Evolutionary conservation across 2,113 vertebrate species (phyloP).

Genomic region (rat (Rattus norvegicus)): GRCr8 NC_086020.1:207511501-207512000

Average conservation of each 20-base stretch:
- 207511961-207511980: neutral
- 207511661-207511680: neutral
- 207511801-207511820: neutral
- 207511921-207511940: neutral
- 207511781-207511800: neutral
- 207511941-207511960: neutral
- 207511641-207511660: neutral
- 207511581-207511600: neutral
- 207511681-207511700: constrained; percentile 12
- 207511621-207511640: no score
- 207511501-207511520: neutral
- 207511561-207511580: neutral
- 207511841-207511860: neutral
- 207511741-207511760: neutral
- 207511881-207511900: neutral
- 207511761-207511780: neutral
- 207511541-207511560: neutral
- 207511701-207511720: neutral
- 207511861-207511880: neutral
- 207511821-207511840: neutral
- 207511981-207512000: neutral
- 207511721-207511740: neutral
- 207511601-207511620: no score
- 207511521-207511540: neutral
- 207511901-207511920: neutral